A percentile compares a stretch with the other conserved stretches of the same genome.
These are phyloP conservation scores for Tragelaphus scriptus DNA, from an alignment of 2,113 vertebrate species.

Conservation along the genomic window DNA sequence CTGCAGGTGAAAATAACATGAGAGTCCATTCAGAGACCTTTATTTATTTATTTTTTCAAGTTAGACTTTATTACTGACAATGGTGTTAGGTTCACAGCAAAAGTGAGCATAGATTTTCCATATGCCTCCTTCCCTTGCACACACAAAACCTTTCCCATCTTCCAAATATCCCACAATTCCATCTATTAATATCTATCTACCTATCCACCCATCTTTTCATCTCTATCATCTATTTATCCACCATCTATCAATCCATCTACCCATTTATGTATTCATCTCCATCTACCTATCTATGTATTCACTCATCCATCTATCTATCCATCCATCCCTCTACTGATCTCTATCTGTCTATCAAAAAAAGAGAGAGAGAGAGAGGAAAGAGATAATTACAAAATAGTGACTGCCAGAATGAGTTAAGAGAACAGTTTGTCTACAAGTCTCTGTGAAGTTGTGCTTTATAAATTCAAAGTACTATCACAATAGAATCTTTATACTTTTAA, in stretches of 20 bases:
- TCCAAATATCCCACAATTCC: not conserved
- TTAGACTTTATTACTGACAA: not conserved
- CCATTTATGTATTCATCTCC: not conserved
- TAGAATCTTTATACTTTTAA: not conserved
- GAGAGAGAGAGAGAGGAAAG: not conserved
- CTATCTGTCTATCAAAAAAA: not conserved
- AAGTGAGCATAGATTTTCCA: not conserved
- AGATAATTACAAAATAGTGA: too few relatives aligned
- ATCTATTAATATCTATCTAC: not conserved
- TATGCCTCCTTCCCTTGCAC: not conserved
- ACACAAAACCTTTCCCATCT: not conserved
- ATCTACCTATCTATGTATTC: not conserved
- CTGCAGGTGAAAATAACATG: too few relatives aligned
- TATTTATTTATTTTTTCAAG: not conserved
- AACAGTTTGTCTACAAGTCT: not conserved
- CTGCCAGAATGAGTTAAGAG: not conserved
- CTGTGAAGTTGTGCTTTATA: not conserved
- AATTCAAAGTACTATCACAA: not conserved
- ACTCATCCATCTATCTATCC: not conserved
- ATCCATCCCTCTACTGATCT: not conserved
- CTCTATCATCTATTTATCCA: not conserved
- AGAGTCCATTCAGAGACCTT: not conserved
- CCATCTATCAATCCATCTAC: not conserved
- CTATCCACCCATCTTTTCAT: not conserved
- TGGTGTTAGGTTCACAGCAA: not conserved